These are phyloP conservation scores for Coranthus polyacanthus DNA, from an alignment of 2,797 vertebrate species.

Conservation along the genomic window DNA sequence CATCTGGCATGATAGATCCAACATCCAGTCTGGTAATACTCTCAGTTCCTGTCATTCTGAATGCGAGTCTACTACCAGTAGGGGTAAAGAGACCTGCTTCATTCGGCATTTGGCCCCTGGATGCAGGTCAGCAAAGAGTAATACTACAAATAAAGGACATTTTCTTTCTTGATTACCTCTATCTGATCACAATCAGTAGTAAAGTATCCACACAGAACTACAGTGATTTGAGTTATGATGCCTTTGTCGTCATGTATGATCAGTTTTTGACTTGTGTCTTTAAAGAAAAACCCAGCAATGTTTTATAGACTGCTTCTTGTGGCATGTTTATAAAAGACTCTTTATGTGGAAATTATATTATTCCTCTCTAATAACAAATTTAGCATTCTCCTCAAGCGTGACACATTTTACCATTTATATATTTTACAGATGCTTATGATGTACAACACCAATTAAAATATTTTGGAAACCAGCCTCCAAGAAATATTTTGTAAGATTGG, in stretches of 20 bases:
- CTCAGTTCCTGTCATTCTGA: too few species aligned
- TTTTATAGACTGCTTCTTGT: not conserved
- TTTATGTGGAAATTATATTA: conserved; percentile 2
- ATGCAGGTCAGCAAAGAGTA: not conserved
- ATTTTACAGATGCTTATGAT: conserved; percentile 56
- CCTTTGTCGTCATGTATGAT: not conserved
- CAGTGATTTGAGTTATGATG: too few species aligned
- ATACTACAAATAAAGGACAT: not conserved
- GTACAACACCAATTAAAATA: conserved; percentile 61
- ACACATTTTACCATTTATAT: conserved; percentile 51
- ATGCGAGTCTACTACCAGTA: not conserved
- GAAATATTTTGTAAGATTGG: conserved; percentile 67
- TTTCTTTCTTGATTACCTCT: not conserved
- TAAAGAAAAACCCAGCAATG: not conserved
- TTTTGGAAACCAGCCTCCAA: conserved; percentile 53
- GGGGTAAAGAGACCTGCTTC: not conserved
- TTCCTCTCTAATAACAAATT: conserved; percentile 33
- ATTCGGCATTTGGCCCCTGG: not conserved
- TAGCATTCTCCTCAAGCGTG: conserved; percentile 79
- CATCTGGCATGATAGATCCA: too few species aligned
- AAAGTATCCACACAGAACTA: too few species aligned
- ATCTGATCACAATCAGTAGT: not conserved
- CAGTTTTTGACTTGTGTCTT: conserved; percentile 14
- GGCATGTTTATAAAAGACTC: conserved; percentile 5
- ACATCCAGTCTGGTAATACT: too few species aligned